Evolutionary conservation across 2,888 invertebrate species (phyloP).

Genomic region (Oscheius sp.): DNA sequence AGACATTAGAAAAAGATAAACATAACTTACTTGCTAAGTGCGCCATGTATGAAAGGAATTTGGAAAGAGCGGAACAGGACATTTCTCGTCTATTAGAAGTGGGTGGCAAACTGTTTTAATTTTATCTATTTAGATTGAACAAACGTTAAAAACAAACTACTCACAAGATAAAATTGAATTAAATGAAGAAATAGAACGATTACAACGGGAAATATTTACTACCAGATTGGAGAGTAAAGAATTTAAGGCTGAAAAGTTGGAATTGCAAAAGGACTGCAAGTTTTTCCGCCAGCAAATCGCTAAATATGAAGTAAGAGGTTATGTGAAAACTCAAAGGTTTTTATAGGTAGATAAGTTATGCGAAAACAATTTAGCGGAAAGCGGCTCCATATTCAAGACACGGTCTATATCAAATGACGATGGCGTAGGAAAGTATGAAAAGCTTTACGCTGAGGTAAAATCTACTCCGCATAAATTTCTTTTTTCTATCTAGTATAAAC

Average conservation of each 20-base stretch:
- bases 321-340: neutral
- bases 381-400: neutral
- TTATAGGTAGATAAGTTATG: conserved; percentile 24
- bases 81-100: conserved; percentile 35
- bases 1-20: conserved; percentile 39
- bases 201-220: conserved; percentile 33
- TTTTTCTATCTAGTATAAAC: conserved; percentile 43
- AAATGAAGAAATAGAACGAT: conserved; percentile 33
- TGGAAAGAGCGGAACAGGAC: conserved; percentile 43
- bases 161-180: conserved; percentile 38
- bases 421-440: conserved; percentile 22
- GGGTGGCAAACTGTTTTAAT: too few relatives aligned
- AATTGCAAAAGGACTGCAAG: conserved; percentile 57
- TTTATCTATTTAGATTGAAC: neutral
- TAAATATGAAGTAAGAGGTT: conserved; percentile 39
- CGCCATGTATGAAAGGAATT: conserved; percentile 44
- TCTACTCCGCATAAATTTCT: neutral
- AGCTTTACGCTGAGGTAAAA: conserved; percentile 21
- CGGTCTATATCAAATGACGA: conserved; percentile 8
- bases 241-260: conserved; percentile 37
- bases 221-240: conserved; percentile 7
- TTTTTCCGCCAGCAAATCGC: conserved; percentile 55
- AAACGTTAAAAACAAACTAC: conserved; percentile 34
- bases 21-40: conserved; percentile 33
- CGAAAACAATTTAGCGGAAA: too few relatives aligned